Conservation (phyloP, 2,797 vertebrate genomes). For the Pangasius sanitwongsei region DNA sequence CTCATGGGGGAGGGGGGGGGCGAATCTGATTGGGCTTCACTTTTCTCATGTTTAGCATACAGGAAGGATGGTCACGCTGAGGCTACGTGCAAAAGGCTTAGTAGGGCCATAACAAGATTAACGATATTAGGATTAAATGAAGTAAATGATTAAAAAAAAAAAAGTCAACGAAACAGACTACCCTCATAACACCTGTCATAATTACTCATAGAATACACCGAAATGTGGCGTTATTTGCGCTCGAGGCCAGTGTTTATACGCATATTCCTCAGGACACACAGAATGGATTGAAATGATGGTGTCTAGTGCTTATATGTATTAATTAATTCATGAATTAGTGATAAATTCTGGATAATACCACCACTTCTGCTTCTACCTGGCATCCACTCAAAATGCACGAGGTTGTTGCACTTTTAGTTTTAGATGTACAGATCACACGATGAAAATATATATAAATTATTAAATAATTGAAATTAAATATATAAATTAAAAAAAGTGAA, state of each 20-base stretch:
- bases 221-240: not conserved
- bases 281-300: not conserved
- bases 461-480: too few species aligned
- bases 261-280: not conserved
- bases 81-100: not conserved
- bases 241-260: not conserved
- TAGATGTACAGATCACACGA: not conserved
- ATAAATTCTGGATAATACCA: not conserved
- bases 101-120: not conserved
- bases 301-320: not conserved
- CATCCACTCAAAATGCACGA: not conserved
- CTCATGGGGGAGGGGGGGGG: not conserved
- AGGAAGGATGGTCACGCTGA: not conserved
- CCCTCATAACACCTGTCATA: not conserved
- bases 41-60: slow-evolving; percentile 27
- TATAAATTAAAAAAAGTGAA: too few species aligned
- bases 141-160: not conserved
- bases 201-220: not conserved
- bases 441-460: too few species aligned
- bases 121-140: not conserved
- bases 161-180: too few species aligned
- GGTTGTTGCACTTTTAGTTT: not conserved
- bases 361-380: not conserved
- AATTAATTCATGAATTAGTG: not conserved
- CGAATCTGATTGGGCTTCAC: slow-evolving; percentile 8